phyloP scores from a whole-genome alignment of 2,888 invertebrate species.

The Eulithis prunata region DNA sequence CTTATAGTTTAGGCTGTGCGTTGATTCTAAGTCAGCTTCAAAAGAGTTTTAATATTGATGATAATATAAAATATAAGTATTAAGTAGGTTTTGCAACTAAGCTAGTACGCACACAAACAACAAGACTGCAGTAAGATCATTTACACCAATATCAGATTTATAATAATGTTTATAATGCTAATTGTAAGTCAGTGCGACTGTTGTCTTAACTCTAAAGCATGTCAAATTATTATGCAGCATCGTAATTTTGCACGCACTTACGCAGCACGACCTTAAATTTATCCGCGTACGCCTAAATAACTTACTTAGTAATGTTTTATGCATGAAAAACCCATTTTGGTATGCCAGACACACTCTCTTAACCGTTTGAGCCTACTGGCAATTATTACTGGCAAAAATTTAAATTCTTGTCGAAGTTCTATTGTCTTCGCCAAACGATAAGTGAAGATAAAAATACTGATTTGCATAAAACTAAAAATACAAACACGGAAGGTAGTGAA shows the following conservation, averaged over 20 bases:
- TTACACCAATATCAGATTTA: too few relatives aligned
- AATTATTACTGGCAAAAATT: conserved; percentile 29
- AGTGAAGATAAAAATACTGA: background rate
- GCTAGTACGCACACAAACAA: too few relatives aligned
- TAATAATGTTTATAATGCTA: too few relatives aligned
- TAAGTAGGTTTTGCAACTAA: too few relatives aligned
- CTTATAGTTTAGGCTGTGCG: too few relatives aligned
- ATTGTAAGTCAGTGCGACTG: background rate
- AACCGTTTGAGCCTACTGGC: conserved; percentile 16
- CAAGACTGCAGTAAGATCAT: too few relatives aligned
- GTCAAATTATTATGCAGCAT: conserved; percentile 1
- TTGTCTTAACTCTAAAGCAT: conserved; percentile 5
- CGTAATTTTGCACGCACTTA: conserved; percentile 4
- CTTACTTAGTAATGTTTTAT: conserved; percentile 21
- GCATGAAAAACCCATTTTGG: conserved; percentile 13
- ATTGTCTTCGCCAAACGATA: conserved; percentile 23
- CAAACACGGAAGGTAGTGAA: conserved; percentile 3
- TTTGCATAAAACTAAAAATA: conserved; percentile 2
- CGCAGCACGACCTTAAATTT: conserved; percentile 20
- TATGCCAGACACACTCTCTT: conserved; percentile 18
- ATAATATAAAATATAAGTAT: too few relatives aligned
- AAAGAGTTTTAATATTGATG: too few relatives aligned
- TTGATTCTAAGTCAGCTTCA: too few relatives aligned
- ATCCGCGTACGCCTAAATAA: conserved; percentile 16
- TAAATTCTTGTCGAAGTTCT: conserved; percentile 23